Evolutionary conservation across 2,113 vertebrate genomes (phyloP), one percentile per base, ranked within the genome.

Genomic region (Centropus bengalensis): DNA sequence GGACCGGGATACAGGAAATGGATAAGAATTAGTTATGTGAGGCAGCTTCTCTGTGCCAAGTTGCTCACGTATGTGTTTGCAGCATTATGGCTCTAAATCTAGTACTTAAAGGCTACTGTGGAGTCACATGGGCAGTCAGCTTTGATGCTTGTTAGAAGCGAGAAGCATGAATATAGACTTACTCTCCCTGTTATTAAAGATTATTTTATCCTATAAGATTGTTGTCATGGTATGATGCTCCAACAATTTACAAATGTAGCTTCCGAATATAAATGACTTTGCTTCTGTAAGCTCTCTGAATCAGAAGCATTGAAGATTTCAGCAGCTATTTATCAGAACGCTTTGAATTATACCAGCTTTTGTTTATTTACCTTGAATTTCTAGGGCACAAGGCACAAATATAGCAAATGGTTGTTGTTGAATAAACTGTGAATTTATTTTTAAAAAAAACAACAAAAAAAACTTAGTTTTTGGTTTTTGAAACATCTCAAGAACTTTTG

Each of bases 151-250:
- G 14, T 82, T 89, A 64, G 73, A 88, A 89, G 89, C 85, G 91
- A 92, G 93, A 74, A 86, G 91, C 84, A 44, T 88, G 51, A 67
- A 78, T 95, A 74, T 18, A 89, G 83, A 86, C 60, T 90, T 90
- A 86, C 76, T 96, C 73, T 80, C 79, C 17, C 80, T 74, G 88
- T 94, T 97, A 79, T 93, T 95, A 95, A 94, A 91, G 78, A 96
- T 93, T 87, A 94, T 94, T 97, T 96, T 93, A 60, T 97, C 91
- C 96, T 68, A 6, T 21, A 80, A 94, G 83, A 93, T 84, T 62
- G 80, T 92, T 89, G 91, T 89, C 91, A 64, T 67, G 88, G 78
- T 68, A 2, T 24, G 59, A 94, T 95, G 45, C 64, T 88, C 49
- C 69, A 91, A 59, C 95, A 74, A 77, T 94, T 94, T 91, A 92